Base-by-base conservation (phyloP, 1,140 invertebrate genomes). In the Cepaea nemoralis region DNA sequence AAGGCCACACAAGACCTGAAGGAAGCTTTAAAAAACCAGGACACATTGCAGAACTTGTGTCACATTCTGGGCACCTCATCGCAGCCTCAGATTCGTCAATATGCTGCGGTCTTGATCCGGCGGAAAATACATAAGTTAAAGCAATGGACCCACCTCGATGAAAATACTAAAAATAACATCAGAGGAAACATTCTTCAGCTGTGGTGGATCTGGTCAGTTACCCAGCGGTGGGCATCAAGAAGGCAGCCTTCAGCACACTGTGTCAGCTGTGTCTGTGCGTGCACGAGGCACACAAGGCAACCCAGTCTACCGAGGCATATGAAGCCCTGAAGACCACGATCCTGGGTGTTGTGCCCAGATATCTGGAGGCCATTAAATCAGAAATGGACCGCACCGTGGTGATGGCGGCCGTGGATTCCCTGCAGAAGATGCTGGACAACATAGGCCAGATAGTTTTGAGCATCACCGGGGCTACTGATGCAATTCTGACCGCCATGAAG, bases 311-410 rank as follows among this genome's bases (percentile, higher is more conserved):
- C 14, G 83, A 88, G 59, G 83, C 85, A 37, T 48, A 79, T 84
- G 66, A 74, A 81, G 83, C n/a, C n/a, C n/a, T n/a, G n/a, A n/a
- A n/a, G n/a, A n/a, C n/a, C n/a, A n/a, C n/a, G n/a, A n/a, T n/a
- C n/a, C n/a, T n/a, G n/a, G n/a, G n/a, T n/a, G n/a, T n/a, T n/a
- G n/a, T n/a, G n/a, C n/a, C n/a, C n/a, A n/a, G n/a, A n/a, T n/a
- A n/a, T n/a, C n/a, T n/a, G n/a, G n/a, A n/a, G n/a, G n/a, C n/a
- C n/a, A n/a, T n/a, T n/a, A 92, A 93, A 74, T 92, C 93, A 14
- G 95, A 96, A 83, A 92, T 93, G 77, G 94, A 95, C 80, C 90
- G 94, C 66, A 89, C 90, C 10, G 94, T 96, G 27, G 95, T 94
- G 0, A 94, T 95, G 87, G 89, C 92, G 27, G 93, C 94, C 48